phyloP scores from a whole-genome alignment of 2,113 vertebrate species.

The Ramphastos sulfuratus region DNA sequence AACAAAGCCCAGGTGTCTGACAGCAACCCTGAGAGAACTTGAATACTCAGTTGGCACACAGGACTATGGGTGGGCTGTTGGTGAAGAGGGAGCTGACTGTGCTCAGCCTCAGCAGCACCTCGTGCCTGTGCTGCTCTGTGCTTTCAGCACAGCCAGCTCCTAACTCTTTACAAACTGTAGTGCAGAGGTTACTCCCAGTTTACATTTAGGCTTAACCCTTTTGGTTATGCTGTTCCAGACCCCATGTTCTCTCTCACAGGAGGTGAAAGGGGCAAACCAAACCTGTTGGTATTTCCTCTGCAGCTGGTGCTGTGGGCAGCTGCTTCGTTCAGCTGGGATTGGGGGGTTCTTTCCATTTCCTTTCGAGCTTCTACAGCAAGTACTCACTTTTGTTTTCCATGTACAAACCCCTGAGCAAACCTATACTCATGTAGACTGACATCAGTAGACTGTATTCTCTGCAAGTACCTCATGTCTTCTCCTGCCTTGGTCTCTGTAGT shows the following conservation, averaged over 20 bases:
- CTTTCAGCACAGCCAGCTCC: not conserved
- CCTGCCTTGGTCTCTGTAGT: constrained; percentile 67
- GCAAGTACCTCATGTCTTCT: constrained; percentile 71
- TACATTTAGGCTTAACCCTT: not conserved
- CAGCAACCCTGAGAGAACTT: not conserved
- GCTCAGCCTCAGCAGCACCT: not conserved
- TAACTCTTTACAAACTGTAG: not conserved
- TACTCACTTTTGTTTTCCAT: constrained; percentile 60
- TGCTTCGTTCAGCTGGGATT: constrained; percentile 45
- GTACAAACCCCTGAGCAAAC: constrained; percentile 55
- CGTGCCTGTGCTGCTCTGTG: not conserved
- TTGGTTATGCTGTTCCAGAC: not conserved
- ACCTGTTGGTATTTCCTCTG: constrained; percentile 58
- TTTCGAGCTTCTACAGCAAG: constrained; percentile 55
- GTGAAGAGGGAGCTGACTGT: not conserved
- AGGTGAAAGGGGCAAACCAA: constrained; percentile 28
- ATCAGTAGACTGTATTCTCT: constrained; percentile 57
- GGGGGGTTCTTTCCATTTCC: constrained; percentile 30
- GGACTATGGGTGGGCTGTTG: not conserved
- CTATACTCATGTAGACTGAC: constrained; percentile 39
- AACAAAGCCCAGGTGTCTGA: not conserved
- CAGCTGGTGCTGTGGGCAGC: constrained; percentile 82
- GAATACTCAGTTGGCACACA: not conserved
- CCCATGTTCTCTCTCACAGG: not conserved
- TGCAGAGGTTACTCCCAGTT: not conserved